Conservation (phyloP, 2,888 invertebrate species). For the Gonocerus acuteangulatus region DNA sequence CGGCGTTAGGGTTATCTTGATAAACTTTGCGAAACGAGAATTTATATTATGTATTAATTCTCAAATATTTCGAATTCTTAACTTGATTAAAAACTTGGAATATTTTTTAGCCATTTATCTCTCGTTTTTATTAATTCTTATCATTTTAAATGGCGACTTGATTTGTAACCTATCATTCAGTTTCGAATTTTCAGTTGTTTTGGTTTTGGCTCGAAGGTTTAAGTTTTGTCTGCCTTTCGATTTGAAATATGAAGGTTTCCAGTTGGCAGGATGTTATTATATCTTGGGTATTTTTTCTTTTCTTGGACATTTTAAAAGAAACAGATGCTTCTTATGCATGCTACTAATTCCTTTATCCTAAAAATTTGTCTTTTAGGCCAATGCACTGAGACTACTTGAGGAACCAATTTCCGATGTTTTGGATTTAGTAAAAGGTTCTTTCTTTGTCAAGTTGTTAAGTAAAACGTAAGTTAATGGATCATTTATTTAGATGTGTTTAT, state of each 20-base stretch:
- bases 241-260: constrained; percentile 14
- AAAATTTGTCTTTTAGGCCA: constrained; percentile 21
- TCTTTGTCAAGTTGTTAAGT: constrained; percentile 25
- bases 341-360: neutral
- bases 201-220: constrained; percentile 14
- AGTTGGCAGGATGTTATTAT: constrained; percentile 16
- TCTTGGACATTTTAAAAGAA: too few species aligned
- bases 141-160: too few species aligned
- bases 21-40: too few species aligned
- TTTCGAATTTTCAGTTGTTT: too few species aligned
- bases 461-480: constrained; percentile 20
- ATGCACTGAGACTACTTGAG: constrained; percentile 25
- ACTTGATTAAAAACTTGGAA: too few species aligned
- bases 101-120: too few species aligned
- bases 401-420: constrained; percentile 23
- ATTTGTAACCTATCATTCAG: too few species aligned
- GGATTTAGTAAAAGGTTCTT: constrained; percentile 18
- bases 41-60: too few species aligned
- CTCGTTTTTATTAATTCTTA: too few species aligned
- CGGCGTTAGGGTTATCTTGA: neutral
- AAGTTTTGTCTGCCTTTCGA: neutral
- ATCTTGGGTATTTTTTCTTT: constrained; percentile 14
- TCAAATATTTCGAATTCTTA: too few species aligned
- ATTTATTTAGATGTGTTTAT: too few species aligned
- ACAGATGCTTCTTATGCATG: neutral